Evolutionary conservation across 2,888 invertebrate genomes (phyloP).

Genomic region (Geophilus truncorum): DNA sequence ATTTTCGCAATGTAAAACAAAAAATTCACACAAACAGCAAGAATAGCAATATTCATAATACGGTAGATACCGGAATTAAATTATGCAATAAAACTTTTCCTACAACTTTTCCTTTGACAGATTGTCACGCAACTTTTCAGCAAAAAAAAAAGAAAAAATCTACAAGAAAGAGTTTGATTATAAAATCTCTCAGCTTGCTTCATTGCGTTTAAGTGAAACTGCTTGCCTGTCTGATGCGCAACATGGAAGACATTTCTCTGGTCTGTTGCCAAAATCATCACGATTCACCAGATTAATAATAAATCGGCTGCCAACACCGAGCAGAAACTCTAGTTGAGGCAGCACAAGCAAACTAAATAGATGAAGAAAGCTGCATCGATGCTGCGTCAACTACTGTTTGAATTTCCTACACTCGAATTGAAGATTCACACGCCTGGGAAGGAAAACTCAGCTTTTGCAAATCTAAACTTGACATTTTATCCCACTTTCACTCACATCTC

Average conservation of each 20-base stretch:
- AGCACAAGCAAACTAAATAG: background rate
- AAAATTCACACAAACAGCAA: no score
- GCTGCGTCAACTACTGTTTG: background rate
- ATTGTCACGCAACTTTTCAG: background rate
- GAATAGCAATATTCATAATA: no score
- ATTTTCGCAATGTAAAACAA: no score
- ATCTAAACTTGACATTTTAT: no score
- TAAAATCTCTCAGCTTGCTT: background rate
- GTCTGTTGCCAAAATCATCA: slow-evolving; percentile 12
- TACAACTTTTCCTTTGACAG: background rate
- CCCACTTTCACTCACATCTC: no score
- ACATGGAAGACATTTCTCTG: slow-evolving; percentile 3
- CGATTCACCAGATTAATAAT: slow-evolving; percentile 22
- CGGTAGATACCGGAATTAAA: no score
- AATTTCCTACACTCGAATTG: background rate
- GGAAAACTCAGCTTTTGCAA: no score
- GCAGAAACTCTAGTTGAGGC: background rate
- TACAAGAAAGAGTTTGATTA: background rate
- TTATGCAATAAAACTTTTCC: no score
- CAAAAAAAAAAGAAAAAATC: background rate
- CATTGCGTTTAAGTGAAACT: slow-evolving; percentile 8
- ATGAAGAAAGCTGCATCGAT: background rate
- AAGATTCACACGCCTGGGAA: background rate
- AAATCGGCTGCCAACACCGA: slow-evolving; percentile 13
- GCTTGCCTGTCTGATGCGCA: background rate